These are phyloP conservation scores for human (Homo sapiens) DNA, from an alignment of 2,113 vertebrate species.

Conservation along the genomic window GRCh38 chr19:51940501-51941000, in stretches of 20 bases:
- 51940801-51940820: neutral
- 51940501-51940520: neutral
- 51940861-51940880: neutral
- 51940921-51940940: no score
- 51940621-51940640: neutral
- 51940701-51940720: neutral
- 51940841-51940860: neutral
- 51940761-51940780: neutral
- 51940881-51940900: neutral
- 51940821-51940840: rapidly evolving
- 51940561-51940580: neutral
- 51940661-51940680: neutral
- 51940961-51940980: no score
- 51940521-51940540: neutral
- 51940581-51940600: neutral
- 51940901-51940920: neutral
- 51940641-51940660: neutral
- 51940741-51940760: rapidly evolving
- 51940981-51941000: no score
- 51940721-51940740: neutral
- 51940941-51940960: no score
- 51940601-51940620: conserved; percentile 38
- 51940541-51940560: neutral
- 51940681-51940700: neutral
- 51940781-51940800: neutral